Evolutionary conservation across 2,797 vertebrate genomes (phyloP).

Genomic region (Ctenochaetus hawaiiensis): DNA sequence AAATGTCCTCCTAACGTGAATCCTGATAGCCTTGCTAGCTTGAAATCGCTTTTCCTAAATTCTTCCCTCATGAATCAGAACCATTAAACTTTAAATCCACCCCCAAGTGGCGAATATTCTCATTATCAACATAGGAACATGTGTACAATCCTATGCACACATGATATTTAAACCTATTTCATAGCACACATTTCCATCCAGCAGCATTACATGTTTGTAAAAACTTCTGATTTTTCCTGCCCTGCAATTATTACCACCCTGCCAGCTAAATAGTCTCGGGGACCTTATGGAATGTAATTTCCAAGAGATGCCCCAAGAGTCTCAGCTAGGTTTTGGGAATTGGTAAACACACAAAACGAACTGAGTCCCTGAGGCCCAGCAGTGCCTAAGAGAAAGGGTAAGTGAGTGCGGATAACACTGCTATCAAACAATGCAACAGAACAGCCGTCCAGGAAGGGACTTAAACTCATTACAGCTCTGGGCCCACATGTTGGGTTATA

Average conservation of each 20-base stretch:
- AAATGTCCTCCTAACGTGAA: too few species aligned
- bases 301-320: conserved; percentile 64
- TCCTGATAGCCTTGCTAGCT: not conserved
- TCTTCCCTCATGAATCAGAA: not conserved
- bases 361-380: conserved; percentile 63
- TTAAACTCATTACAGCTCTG: conserved; percentile 74
- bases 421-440: conserved; percentile 75
- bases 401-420: conserved; percentile 77
- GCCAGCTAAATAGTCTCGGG: conserved; percentile 60
- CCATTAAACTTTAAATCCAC: not conserved
- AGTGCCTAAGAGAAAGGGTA: conserved; percentile 74
- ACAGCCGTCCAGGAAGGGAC: conserved; percentile 59
- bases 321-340: conserved; percentile 65
- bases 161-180: not conserved
- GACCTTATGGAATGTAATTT: conserved; percentile 77
- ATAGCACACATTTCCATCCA: not conserved
- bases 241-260: conserved; percentile 63
- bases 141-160: not conserved
- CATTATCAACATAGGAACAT: not conserved
- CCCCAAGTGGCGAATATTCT: not conserved
- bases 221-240: conserved; percentile 37
- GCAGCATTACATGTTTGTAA: not conserved
- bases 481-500: conserved; percentile 54
- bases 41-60: not conserved
- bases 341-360: conserved; percentile 76